Conservation (phyloP, 2,797 vertebrate species). For the Sebastes hubbsi region DNA sequence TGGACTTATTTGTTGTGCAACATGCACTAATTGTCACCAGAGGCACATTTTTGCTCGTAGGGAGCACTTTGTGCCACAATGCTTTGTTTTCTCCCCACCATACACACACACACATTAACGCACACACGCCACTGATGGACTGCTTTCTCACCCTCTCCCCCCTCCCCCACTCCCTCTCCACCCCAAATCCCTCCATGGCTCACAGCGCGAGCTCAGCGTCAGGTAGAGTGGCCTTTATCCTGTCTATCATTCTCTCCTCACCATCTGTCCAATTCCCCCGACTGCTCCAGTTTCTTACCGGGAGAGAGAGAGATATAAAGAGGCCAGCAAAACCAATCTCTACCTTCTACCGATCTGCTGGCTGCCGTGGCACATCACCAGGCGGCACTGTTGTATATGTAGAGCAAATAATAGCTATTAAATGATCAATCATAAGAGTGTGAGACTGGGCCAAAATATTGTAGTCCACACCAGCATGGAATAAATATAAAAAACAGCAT, state of each 20-base stretch:
- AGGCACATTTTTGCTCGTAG: slow-evolving; percentile 20
- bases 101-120: slow-evolving; percentile 51
- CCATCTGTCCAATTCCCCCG: slow-evolving; percentile 48
- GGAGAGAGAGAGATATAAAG: slow-evolving; percentile 8
- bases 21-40: slow-evolving; percentile 37
- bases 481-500: not conserved
- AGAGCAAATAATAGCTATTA: slow-evolving; percentile 16
- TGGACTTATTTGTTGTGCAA: slow-evolving; percentile 25
- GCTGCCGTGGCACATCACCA: slow-evolving; percentile 60
- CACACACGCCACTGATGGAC: slow-evolving; percentile 64
- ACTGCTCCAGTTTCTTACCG: slow-evolving; percentile 39
- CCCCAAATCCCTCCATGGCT: slow-evolving; percentile 61
- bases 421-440: not conserved
- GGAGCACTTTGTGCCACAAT: slow-evolving; percentile 20
- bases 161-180: slow-evolving; percentile 3
- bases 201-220: slow-evolving; percentile 99
- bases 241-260: slow-evolving; percentile 69
- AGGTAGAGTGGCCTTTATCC: slow-evolving; percentile 91
- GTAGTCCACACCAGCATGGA: not conserved
- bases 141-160: slow-evolving; percentile 68
- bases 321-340: slow-evolving; percentile 50
- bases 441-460: not conserved
- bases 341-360: slow-evolving; percentile 53
- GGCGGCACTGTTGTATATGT: slow-evolving; percentile 41
- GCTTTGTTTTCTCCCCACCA: slow-evolving; percentile 24